Base-by-base conservation (phyloP, 1,140 invertebrate genomes). In the Plutomurus gul region DNA sequence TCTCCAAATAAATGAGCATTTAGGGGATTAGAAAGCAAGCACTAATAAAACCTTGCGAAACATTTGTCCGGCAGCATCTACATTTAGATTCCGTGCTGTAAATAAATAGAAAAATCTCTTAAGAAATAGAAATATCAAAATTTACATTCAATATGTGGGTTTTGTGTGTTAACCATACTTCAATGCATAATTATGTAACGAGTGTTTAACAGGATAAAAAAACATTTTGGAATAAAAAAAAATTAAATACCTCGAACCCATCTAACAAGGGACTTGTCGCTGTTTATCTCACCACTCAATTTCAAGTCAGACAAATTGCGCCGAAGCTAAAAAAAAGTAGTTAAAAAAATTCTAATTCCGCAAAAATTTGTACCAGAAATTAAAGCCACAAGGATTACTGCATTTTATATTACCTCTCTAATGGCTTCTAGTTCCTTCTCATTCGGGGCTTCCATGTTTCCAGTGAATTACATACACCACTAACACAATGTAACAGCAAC, bases 41-140 rank as follows among this genome's bases (percentile, higher is more conserved):
- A 4, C 22, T 51, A 51, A n/a, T 47, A 51, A 25, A 18, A 60
- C 93, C 83, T 93, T 91, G 88, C 93, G 87, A 1, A 96, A 85
- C 94, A 95, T 96, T 87, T 93, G 92, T 85, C 95, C 94, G 0
- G 94, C 93, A 2, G 92, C 93, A 30, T 90, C 90, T 1, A 91
- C 81, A 85, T 95, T 91, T 91, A 93, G 95, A 86, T 92, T 93
- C 86, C 94, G 88, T 10, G 94, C 94, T 95, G 86, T 82, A 91
- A 91, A 83, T 82, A 75, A 84, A 40, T 78, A 83, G 77, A 76
- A 79, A 82, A 76, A 82, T 56, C n/a, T n/a, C n/a, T n/a, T n/a
- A n/a, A n/a, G n/a, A n/a, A n/a, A n/a, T n/a, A n/a, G n/a, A n/a
- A n/a, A n/a, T n/a, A n/a, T n/a, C n/a, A n/a, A n/a, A n/a, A n/a